Evolutionary conservation across 2,113 vertebrate genomes (phyloP).

Genomic region (Dicaeum eximium): DNA sequence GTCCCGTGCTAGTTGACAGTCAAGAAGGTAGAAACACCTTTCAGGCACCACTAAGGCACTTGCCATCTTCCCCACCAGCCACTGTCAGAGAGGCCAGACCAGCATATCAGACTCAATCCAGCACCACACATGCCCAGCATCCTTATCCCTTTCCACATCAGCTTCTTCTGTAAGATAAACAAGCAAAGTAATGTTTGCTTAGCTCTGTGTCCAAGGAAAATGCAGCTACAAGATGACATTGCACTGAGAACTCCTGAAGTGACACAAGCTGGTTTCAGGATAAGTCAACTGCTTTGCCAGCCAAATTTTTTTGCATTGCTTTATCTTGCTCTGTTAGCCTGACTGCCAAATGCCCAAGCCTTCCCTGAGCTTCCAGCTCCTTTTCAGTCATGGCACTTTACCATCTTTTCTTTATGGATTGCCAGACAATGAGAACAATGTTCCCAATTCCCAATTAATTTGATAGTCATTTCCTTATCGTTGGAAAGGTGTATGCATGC

Average conservation of each 20-base stretch:
- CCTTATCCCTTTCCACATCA: neutral
- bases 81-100: neutral
- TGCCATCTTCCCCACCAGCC: neutral
- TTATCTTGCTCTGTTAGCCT: neutral
- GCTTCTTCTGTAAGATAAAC: neutral
- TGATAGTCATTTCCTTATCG: neutral
- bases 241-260: neutral
- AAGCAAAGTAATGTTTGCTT: neutral
- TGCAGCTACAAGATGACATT: neutral
- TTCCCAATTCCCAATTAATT: slow-evolving; percentile 27
- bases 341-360: neutral
- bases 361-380: neutral
- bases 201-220: neutral
- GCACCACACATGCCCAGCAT: neutral
- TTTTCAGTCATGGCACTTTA: neutral
- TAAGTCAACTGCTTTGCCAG: neutral
- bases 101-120: neutral
- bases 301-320: neutral
- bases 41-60: neutral
- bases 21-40: neutral
- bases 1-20: neutral
- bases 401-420: neutral
- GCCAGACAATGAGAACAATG: neutral
- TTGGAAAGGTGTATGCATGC: neutral
- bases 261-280: neutral